phyloP scores from a whole-genome alignment of 2,797 vertebrate genomes.

The Oophaga sylvatica region DNA sequence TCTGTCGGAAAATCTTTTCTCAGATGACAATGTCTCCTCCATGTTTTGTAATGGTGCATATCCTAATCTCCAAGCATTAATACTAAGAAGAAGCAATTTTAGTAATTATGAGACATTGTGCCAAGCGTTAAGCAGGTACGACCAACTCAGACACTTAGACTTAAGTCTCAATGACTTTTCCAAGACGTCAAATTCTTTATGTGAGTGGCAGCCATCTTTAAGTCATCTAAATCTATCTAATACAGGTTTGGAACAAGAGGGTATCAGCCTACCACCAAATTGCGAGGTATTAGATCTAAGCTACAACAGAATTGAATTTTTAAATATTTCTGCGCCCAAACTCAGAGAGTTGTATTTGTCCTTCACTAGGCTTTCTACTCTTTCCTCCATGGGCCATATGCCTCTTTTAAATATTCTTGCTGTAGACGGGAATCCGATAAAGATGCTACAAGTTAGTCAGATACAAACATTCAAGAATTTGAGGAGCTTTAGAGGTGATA shows the following conservation, averaged over 20 bases:
- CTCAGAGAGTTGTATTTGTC: conserved; percentile 71
- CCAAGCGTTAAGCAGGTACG: neutral
- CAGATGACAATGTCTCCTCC: conserved; percentile 19
- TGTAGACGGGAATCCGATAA: conserved; percentile 66
- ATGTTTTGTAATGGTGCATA: conserved; percentile 71
- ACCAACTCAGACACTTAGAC: conserved; percentile 62
- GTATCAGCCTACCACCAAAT: conserved; percentile 63
- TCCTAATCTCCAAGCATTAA: conserved; percentile 66
- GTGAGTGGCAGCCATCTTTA: conserved; percentile 69
- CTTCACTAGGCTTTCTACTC: conserved; percentile 67
- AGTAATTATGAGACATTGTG: conserved; percentile 62
- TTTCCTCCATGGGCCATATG: conserved; percentile 53
- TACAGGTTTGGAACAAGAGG: conserved; percentile 64
- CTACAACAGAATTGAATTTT: conserved; percentile 62
- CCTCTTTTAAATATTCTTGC: conserved; percentile 63
- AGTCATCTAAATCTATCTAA: conserved; percentile 67
- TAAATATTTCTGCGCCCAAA: conserved; percentile 62
- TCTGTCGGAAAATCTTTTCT: conserved; percentile 70
- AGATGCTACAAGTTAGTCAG: conserved; percentile 11
- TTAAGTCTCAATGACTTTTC: conserved; percentile 72
- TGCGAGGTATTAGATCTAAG: conserved; percentile 69
- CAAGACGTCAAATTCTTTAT: conserved; percentile 21
- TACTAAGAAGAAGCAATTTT: conserved; percentile 64
- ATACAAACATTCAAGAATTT: conserved; percentile 60
- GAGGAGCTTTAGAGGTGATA: conserved; percentile 48